Conservation (phyloP, 2,797 vertebrate species). For the Danio choprae region DNA sequence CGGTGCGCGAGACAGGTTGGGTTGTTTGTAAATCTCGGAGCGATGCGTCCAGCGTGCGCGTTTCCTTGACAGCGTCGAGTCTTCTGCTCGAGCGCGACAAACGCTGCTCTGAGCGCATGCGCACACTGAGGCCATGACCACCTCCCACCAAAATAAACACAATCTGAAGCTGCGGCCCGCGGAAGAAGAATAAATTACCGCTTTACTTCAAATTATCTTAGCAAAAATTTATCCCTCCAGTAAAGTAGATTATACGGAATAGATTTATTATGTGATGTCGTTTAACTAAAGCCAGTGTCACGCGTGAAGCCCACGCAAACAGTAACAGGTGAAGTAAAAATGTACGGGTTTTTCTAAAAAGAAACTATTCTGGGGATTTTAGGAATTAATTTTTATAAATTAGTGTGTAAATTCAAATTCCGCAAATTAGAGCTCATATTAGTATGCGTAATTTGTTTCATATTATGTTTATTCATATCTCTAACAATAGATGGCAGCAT, state of each 20-base stretch:
- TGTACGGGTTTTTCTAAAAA: neutral
- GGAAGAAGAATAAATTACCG: neutral
- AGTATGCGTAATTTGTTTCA: neutral
- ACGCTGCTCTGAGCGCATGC: constrained; percentile 67
- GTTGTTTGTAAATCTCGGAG: constrained; percentile 73
- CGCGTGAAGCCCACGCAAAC: neutral
- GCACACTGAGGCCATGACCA: constrained; percentile 54
- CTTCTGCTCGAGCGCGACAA: constrained; percentile 51
- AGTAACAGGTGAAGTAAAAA: neutral
- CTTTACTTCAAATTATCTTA: neutral
- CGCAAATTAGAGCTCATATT: neutral
- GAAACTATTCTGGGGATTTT: neutral
- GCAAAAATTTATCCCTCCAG: neutral
- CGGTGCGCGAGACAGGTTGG: constrained; percentile 64
- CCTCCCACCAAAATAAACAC: constrained; percentile 61
- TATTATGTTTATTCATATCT: neutral
- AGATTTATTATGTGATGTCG: neutral
- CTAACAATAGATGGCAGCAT: constrained; percentile 24
- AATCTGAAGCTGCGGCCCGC: neutral
- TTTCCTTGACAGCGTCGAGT: constrained; percentile 80
- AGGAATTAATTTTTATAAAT: neutral
- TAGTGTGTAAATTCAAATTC: neutral
- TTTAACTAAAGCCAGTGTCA: neutral
- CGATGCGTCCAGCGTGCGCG: constrained; percentile 69
- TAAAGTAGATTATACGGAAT: neutral